Base-by-base conservation (phyloP, 2,797 vertebrate species). In the Paramormyrops hopkinsi region DNA sequence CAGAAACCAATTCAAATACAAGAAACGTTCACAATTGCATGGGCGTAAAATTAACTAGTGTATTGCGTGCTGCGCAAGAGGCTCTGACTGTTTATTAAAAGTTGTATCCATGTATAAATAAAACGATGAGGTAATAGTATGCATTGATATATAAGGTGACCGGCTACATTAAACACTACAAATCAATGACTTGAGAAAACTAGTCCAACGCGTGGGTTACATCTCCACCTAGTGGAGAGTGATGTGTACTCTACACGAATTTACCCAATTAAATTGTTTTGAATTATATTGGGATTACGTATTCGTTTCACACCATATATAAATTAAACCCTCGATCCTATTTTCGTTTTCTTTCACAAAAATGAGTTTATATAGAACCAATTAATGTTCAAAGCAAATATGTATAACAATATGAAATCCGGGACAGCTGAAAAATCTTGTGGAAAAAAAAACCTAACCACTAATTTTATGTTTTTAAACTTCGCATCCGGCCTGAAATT, bases 151-250 rank as follows among this genome's bases (percentile, higher is more conserved):
- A 50, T 29, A 84, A 84, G 46, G 82, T 84, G 44, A 84, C 37
- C 44, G 8, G 17, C 3, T n/a, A 84, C 44, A 84, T 11, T 25
- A 84, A 50, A 48, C 37, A 79, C 22, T 4, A 51, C 19, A 84
- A 84, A 84, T 50, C 22, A 84, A 84, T 12, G 22, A 3, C 22
- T 44, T 12, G 19, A n/a, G 82, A 87, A 59, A 86, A 87, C 3
- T 53, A 73, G 22, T 62, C 2, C 44, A 87, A 89, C 85, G 1
- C 50, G 87, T 25, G 88, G 87, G 41, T 87, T 89, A 91, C 2
- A 56, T 89, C 91, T 89, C 91, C 93, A 93, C 84, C 92, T 90
- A 91, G 93, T 91, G 93, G 88, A 33, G 9, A 54, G 22, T 56
- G 12, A 41, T 7, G 14, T 59, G 17, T 51, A 89, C 83, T 69